phyloP scores from a whole-genome alignment of 2,113 vertebrate genomes.

The Urocolius indicus region DNA sequence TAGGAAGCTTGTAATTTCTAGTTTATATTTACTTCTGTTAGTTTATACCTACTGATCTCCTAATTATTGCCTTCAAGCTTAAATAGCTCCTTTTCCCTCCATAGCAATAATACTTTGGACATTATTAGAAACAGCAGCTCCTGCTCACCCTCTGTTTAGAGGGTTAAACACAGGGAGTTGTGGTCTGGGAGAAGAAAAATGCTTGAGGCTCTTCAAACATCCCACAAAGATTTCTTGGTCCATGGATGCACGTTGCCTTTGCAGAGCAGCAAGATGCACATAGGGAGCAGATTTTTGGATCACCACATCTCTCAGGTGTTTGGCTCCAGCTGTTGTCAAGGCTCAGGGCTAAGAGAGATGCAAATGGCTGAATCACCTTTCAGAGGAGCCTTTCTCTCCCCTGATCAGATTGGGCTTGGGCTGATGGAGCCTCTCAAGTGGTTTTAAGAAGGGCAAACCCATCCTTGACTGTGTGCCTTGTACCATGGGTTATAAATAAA shows the following conservation, averaged over 20 bases:
- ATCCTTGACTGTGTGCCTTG: background rate
- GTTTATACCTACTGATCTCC: background rate
- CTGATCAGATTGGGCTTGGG: background rate
- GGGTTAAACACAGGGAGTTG: background rate
- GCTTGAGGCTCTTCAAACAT: background rate
- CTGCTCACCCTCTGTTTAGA: background rate
- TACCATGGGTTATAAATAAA: background rate
- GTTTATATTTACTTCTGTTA: background rate
- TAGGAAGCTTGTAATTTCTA: background rate
- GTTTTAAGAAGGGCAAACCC: background rate
- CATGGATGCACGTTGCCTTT: background rate
- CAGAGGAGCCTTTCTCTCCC: accelerated
- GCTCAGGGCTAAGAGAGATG: background rate
- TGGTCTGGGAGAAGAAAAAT: background rate
- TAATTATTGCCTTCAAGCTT: background rate
- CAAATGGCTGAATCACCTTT: accelerated
- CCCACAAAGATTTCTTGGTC: background rate
- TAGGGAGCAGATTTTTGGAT: background rate
- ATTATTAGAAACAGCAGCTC: background rate
- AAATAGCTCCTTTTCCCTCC: background rate
- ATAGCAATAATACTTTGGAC: background rate
- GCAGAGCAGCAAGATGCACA: background rate
- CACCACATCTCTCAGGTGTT: background rate
- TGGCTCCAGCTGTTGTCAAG: background rate
- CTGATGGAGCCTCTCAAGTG: background rate